These are phyloP conservation scores for Microplitis manilae DNA, from an alignment of 2,888 invertebrate species.

Conservation along the genomic window DNA sequence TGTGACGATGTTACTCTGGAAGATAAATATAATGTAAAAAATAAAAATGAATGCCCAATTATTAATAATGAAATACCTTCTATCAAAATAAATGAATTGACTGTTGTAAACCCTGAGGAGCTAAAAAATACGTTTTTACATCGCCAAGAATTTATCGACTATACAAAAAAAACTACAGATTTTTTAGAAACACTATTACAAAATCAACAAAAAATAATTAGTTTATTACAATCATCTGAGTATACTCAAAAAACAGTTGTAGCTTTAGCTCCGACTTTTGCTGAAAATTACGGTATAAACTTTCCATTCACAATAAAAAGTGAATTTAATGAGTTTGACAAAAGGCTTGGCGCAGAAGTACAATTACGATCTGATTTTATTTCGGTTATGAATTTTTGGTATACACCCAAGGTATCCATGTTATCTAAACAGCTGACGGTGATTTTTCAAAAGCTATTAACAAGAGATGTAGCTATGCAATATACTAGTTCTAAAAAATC, in stretches of 20 bases:
- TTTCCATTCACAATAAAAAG: background rate
- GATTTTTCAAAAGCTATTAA: too few species aligned
- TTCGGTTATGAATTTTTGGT: background rate
- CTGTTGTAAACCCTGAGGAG: too few species aligned
- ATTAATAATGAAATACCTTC: too few species aligned
- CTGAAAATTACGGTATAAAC: background rate
- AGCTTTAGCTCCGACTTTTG: background rate
- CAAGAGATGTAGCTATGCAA: too few species aligned
- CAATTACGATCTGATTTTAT: background rate
- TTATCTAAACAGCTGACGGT: too few species aligned
- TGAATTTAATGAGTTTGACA: background rate
- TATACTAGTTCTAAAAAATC: too few species aligned
- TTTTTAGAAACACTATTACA: background rate
- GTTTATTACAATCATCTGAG: background rate
- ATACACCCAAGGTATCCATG: too few species aligned
- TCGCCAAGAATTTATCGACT: background rate
- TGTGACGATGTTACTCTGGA: too few species aligned
- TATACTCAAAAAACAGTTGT: background rate
- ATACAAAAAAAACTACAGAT: background rate
- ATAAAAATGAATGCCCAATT: too few species aligned
- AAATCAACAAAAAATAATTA: background rate
- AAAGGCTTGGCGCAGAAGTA: background rate
- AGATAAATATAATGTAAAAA: too few species aligned
- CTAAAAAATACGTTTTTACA: background rate
- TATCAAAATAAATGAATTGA: too few species aligned